Base-by-base conservation (phyloP, 2,888 invertebrate genomes). In the Mythimna albipuncta region DNA sequence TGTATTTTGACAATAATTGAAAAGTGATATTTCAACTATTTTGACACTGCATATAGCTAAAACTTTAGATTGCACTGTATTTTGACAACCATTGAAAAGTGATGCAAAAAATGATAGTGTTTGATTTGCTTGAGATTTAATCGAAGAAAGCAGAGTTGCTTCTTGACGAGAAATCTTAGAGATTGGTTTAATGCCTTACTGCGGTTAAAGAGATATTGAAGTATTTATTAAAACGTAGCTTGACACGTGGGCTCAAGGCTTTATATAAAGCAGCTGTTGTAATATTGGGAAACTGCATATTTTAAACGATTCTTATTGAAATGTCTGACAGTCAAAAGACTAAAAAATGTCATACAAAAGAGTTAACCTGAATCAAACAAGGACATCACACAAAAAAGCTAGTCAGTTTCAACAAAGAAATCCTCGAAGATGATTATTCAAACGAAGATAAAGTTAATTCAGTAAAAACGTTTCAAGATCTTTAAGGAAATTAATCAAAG, bases 191-290 rank as follows among this genome's bases (percentile, higher is more conserved):
- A 83, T 58, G 83, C 79, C 61, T 68, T 67, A 54, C 55, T 83
- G 80, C 32, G 83, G 83, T 74, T 80, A 64, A n/a, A 61, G 38
- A 77, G 59, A 70, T 70, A 81, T 64, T 79, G 50, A 64, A 81
- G 82, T 79, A 70, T 74, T 62, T 70, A 79, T 70, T 70, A 70
- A 78, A 74, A 69, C 61, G 79, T 79, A 61, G 64, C 54, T 69
- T 32, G 38, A 50, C 66, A 79, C 61, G 54, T 76, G 57, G 58
- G 47, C 41, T 63, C 64, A 69, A 78, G 68, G 67, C n/a, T 82
- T 58, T 69, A 59, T 10, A 47, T 52, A 78, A 63, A 72, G 52
- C 41, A 64, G 54, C 55, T 82, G 61, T 61, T 32, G 19, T 59
- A 38, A 62, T 57, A 67, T 67, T 82, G 64, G 19, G 52, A 67